Base-by-base conservation (phyloP, 1,140 invertebrate genomes). In the Dreissena polymorpha region DNA sequence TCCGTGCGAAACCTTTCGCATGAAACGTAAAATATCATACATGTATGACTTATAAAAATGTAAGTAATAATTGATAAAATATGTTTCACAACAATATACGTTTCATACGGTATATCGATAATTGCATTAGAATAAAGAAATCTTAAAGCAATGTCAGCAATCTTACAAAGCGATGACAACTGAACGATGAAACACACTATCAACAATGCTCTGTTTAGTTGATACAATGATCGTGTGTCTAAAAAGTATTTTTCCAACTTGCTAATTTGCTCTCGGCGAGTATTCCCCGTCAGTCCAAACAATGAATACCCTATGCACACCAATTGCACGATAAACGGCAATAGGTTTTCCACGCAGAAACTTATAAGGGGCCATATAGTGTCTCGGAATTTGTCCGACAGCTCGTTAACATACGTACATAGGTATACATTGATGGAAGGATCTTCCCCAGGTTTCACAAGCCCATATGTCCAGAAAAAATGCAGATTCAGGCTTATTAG, bases 401-500 rank as follows among this genome's bases (percentile, higher is more conserved):
- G 85, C 53, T 88, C 87, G 69, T 88, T 86, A 13, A 86, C 84
- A 83, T 89, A 89, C 6, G 77, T 89, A 68, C 83, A 85, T 71
- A 74, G 27, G 23, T 50, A 51, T 18, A 83, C 21, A 14, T 69
- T 68, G 10, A 88, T 76, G 0, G 86, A 18, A 16, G n/a, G n/a
- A n/a, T n/a, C n/a, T n/a, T n/a, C n/a, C n/a, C n/a, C n/a, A n/a
- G n/a, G n/a, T n/a, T n/a, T 60, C 85, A 51, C 74, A 16, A 92
- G 73, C 0, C 88, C 89, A 53, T 87, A 87, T 0, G 92, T 93
- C 90, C 92, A 92, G 87, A 93, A 93, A 86, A 88, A 91, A 76
- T 92, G 91, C 23, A 91, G 88, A 84, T 93, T 92, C 18, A 93
- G 84, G 70, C 89, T 90, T 39, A 92, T 86, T 0, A 92, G 74